Base-by-base conservation (phyloP, 2,113 vertebrate species). In the Crypturellus undulatus region DNA sequence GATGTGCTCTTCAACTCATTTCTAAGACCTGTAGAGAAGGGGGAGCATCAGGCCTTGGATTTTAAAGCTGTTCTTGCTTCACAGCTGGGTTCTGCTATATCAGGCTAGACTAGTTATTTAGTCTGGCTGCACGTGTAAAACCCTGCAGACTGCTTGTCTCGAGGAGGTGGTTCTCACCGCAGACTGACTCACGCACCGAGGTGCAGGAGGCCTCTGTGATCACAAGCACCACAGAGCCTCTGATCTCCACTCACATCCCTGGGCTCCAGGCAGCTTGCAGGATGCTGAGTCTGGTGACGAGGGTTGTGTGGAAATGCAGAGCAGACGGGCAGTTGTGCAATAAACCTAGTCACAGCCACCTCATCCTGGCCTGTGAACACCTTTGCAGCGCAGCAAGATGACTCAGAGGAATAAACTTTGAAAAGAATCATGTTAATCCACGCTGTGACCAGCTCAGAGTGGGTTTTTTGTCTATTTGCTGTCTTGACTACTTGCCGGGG, bases 301-400 rank as follows among this genome's bases (percentile, higher is more conserved):
- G 85, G 28, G 56, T 8, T 13, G 64, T 62, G 79, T 63, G 87
- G 79, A 28, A 36, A 81, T 89, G 63, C 63, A 42, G 84, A 93
- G 82, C 85, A 96, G 87, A 93, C 81, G 90, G 93, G 30, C 72
- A 76, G 65, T 84, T 71, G 72, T 86, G 94, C 90, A 83, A 88
- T 60, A 86, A 8, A 87, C 52, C 43, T 71, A 24, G 71, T 75
- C 51, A 12, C 2, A 78, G 82, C 79, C 52, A 51, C 72, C 68
- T 56, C 76, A 52, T 79, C 92, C 92, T 65, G 36, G 76, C 71
- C 85, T 58, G 69, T 51, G 4, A 3, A 88, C 58, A 71, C 62
- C 85, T 83, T 86, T 76, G 8, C 32, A 76, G 49, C 47, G 30
- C 69, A 87, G 59, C 45, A 38, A 85, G 81, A 42, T 85, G 95